Conservation (phyloP, 2,888 invertebrate genomes). For the Melipona beecheii region DNA sequence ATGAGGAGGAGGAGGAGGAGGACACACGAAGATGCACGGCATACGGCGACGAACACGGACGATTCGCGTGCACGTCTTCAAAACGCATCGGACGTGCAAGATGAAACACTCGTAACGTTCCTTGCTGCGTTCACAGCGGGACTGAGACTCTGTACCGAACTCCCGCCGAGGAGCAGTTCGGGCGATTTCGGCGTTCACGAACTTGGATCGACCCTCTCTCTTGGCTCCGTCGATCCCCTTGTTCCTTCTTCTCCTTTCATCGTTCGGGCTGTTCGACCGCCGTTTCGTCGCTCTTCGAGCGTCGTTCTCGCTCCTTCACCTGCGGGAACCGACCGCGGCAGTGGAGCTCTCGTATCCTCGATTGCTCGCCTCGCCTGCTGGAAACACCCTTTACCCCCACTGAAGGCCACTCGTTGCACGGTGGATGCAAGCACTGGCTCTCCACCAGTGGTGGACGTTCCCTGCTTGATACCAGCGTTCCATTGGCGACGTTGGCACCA, state of each 20-base stretch:
- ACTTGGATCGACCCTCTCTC: conserved; percentile 46
- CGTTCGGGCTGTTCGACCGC: too few species aligned
- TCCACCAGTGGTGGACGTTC: conserved; percentile 61
- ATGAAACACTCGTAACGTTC: conserved; percentile 76
- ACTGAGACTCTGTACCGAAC: conserved; percentile 79
- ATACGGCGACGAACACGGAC: conserved; percentile 19
- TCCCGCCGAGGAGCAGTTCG: conserved; percentile 83
- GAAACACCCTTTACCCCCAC: conserved; percentile 57
- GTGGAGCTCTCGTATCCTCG: conserved; percentile 46
- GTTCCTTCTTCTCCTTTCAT: neutral
- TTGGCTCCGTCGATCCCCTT: conserved; percentile 13
- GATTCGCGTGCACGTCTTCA: conserved; percentile 51
- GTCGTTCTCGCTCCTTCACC: neutral
- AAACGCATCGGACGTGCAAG: conserved; percentile 41
- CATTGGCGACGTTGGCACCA: conserved; percentile 78
- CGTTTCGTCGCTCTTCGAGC: neutral
- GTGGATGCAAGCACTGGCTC: conserved; percentile 27
- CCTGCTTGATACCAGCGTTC: conserved; percentile 76
- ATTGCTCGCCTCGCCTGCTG: neutral
- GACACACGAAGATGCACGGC: rapidly evolving
- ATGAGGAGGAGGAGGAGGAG: conserved; percentile 11
- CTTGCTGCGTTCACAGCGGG: conserved; percentile 84
- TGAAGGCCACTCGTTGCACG: neutral
- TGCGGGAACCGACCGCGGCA: neutral
- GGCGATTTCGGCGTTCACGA: conserved; percentile 65